Evolutionary conservation across 2,797 vertebrate species (phyloP).

Genomic region (Propithecus perrieri): DNA sequence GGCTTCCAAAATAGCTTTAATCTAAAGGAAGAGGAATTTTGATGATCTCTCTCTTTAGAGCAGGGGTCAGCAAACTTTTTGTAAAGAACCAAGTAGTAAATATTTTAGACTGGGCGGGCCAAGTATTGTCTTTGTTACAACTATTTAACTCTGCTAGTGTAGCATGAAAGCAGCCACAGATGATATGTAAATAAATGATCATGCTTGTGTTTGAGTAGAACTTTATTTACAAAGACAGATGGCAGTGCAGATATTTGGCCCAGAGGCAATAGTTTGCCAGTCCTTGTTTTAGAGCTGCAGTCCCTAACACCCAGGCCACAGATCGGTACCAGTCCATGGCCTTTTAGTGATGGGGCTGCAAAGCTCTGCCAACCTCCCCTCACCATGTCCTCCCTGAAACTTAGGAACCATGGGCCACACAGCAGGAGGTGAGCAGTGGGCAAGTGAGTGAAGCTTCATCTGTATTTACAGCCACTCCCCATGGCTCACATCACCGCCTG

Average conservation of each 20-base stretch:
- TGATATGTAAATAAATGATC: not conserved
- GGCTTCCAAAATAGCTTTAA: conserved; percentile 13
- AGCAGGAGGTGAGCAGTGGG: too few species aligned
- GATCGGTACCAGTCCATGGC: too few species aligned
- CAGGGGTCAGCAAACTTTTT: not conserved
- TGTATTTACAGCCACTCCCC: too few species aligned
- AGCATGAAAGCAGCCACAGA: not conserved
- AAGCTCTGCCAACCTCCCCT: too few species aligned
- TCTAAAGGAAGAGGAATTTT: not conserved
- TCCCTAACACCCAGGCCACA: too few species aligned
- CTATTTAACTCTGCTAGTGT: not conserved
- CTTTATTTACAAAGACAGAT: not conserved
- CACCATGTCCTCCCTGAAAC: too few species aligned
- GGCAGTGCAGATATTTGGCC: not conserved
- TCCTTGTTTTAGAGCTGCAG: not conserved
- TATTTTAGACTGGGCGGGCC: not conserved
- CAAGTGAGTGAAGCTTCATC: too few species aligned
- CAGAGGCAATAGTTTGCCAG: not conserved
- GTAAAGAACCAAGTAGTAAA: not conserved
- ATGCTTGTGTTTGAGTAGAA: not conserved
- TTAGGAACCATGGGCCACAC: too few species aligned
- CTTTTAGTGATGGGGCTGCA: too few species aligned
- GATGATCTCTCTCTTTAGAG: not conserved
- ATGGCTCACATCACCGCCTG: too few species aligned
- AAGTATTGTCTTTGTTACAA: not conserved